These are phyloP conservation scores for Mastacembelus armatus DNA, from an alignment of 2,797 vertebrate genomes.

Conservation along the genomic window DNA sequence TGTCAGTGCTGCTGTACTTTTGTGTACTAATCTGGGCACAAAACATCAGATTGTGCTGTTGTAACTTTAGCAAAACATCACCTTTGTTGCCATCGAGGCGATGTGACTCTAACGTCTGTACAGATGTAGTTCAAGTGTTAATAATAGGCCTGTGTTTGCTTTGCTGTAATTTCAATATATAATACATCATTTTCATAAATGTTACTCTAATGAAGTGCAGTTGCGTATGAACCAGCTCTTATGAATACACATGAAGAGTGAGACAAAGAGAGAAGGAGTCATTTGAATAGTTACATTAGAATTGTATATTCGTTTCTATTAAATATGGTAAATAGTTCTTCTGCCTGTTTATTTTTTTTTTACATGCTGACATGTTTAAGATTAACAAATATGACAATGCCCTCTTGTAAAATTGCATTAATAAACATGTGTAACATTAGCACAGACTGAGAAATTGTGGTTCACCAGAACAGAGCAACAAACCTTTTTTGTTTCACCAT, in stretches of 20 bases:
- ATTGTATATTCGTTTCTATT: conserved; percentile 89
- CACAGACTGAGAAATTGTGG: conserved; percentile 43
- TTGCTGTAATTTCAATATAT: conserved; percentile 84
- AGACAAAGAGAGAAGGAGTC: conserved; percentile 84
- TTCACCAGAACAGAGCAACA: conserved; percentile 46
- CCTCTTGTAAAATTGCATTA: conserved; percentile 90
- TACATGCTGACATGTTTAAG: conserved; percentile 86
- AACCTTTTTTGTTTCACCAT: conserved; percentile 23
- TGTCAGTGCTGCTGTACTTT: conserved; percentile 20
- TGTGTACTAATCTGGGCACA: no score
- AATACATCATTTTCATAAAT: conserved; percentile 92
- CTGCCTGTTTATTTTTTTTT: conserved; percentile 89
- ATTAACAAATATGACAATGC: conserved; percentile 84
- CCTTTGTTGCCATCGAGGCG: conserved; percentile 21
- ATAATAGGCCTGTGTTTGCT: conserved; percentile 89
- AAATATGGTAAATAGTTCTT: conserved; percentile 92
- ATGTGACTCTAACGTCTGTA: conserved; percentile 49
- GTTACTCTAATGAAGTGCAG: conserved; percentile 93
- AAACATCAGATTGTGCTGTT: neutral
- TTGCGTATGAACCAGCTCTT: conserved; percentile 86
- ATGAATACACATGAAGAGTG: conserved; percentile 90
- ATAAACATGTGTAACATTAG: conserved; percentile 89
- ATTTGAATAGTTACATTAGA: conserved; percentile 92
- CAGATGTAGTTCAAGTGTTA: conserved; percentile 82
- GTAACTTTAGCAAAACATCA: conserved; percentile 36